Base-by-base conservation (phyloP, 2,888 invertebrate genomes). In the Lathronympha strigana region DNA sequence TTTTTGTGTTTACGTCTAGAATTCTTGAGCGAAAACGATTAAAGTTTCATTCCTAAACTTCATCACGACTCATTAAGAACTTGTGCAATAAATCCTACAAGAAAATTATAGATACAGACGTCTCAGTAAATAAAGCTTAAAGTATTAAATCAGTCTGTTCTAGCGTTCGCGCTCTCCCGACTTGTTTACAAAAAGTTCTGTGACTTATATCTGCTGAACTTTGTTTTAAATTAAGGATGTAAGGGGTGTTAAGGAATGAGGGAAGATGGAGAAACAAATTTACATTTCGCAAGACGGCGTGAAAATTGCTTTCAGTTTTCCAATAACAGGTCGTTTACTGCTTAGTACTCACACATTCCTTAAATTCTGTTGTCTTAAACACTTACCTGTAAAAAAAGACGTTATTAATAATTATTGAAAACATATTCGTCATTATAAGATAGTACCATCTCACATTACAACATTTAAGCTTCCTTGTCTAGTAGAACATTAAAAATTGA, bases 81-180 rank as follows among this genome's bases (percentile, higher is more conserved):
- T 86, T 82, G 68, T 61, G 80, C 83, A 80, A 88, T 90, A 89
- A 90, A 90, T 90, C 78, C 74, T 73, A 74, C 82, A 83, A 84
- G 82, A 81, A 84, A 88, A 84, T 83, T 81, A 78, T 83, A 76
- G 77, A 74, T 76, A 83, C 84, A 84, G 81, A 86, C 82, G 80
- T 81, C 79, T 73, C 83, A 80, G 87, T 88, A 90, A 88, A 89
- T 89, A 90, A 87, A 85, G 87, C 89, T 89, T 87, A 87, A 85
- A 86, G 86, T 85, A 86, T 89, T 88, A 87, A 88, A 89, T 90
- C 88, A 88, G 86, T 83, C 81, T 76, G 80, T 83, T 78, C 79
- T 77, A 73, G 73, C 77, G 75, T 78, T 76, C 72, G 72, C 73
- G 66, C 73, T 71, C 66, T 68, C 68, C 70, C 75, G 74, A 76